These are phyloP conservation scores for Tarsius wallacei DNA, from an alignment of 2,797 vertebrate species.

Conservation along the genomic window DNA sequence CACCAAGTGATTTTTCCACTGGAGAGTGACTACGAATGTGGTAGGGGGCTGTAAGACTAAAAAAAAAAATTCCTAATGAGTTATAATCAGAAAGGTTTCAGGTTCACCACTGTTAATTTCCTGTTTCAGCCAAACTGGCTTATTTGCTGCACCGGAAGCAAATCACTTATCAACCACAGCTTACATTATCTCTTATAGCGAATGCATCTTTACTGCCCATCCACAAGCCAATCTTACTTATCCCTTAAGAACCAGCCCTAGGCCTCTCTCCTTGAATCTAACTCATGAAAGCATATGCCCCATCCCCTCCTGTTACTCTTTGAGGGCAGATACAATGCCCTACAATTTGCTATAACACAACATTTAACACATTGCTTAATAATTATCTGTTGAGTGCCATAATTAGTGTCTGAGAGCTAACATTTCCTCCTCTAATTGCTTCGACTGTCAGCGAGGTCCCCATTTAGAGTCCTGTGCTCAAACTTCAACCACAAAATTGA, in stretches of 20 bases:
- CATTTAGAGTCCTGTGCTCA: not conserved
- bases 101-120: not conserved
- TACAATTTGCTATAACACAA: not conserved
- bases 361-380: not conserved
- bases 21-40: not conserved
- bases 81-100: not conserved
- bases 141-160: not conserved
- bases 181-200: not conserved
- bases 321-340: not conserved
- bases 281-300: not conserved
- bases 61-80: not conserved
- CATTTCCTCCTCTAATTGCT: slow-evolving; percentile 9
- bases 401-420: not conserved
- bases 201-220: not conserved
- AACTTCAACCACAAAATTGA: not conserved
- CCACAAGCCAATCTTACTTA: not conserved
- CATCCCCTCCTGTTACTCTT: not conserved
- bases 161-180: not conserved
- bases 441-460: not conserved
- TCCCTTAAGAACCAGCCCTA: not conserved
- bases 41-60: too few species aligned
- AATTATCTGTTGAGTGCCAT: not conserved
- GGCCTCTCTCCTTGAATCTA: not conserved
- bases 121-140: not conserved
- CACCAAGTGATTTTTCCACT: not conserved